Percentiles rank a stretch among this genome's conserved stretches.
Evolutionary conservation across 2,113 vertebrate species (phyloP).

Genomic region (Benitochromis conjunctus): DNA sequence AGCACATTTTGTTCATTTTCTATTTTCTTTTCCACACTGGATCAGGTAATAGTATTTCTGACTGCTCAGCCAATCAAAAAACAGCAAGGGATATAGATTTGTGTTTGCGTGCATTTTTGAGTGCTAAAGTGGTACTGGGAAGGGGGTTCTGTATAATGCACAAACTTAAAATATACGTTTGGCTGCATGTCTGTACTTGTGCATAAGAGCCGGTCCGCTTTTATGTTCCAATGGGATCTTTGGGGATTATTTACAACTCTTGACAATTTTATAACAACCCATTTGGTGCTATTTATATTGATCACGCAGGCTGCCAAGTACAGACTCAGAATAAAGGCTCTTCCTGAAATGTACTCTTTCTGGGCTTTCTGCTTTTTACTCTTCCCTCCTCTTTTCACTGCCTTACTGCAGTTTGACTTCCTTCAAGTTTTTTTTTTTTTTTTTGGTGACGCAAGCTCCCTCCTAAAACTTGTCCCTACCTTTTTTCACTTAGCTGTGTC

Average conservation of each 20-base stretch:
- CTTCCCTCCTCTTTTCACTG: background rate
- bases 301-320: conserved; percentile 47
- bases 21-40: background rate
- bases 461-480: background rate
- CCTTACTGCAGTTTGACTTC: background rate
- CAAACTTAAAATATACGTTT: conserved; percentile 2
- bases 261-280: conserved; percentile 55
- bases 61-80: conserved; percentile 48
- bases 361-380: background rate
- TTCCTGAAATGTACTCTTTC: conserved; percentile 3
- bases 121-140: background rate
- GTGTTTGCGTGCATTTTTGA: background rate
- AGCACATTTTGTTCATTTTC: conserved; percentile 36
- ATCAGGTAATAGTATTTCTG: conserved; percentile 33
- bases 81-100: background rate
- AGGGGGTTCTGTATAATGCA: background rate
- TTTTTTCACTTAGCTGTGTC: background rate
- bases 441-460: background rate
- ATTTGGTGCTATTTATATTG: conserved; percentile 65
- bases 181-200: conserved; percentile 12
- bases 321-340: conserved; percentile 37
- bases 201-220: background rate
- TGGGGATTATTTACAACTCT: conserved; percentile 56
- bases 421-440: background rate
- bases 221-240: conserved; percentile 48